Conservation (phyloP, 2,888 invertebrate genomes). For the Lomographa bimaculata region DNA sequence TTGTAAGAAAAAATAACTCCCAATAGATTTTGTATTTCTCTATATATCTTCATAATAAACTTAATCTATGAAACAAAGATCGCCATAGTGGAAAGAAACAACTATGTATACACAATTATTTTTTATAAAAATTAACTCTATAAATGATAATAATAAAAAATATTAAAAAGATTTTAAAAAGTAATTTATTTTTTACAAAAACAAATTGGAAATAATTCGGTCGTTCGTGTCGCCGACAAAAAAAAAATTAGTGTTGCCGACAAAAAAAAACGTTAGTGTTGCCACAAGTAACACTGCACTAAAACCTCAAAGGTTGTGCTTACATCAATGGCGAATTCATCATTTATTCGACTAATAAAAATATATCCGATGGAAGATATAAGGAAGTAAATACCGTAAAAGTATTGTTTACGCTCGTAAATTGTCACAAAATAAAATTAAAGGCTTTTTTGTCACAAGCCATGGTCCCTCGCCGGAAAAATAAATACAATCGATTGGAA, state of each 20-base stretch:
- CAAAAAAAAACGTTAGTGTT: constrained; percentile 5
- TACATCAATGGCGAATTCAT: constrained; percentile 6
- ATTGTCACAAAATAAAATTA: constrained; percentile 27
- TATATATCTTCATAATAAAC: no score
- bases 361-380: constrained; percentile 25
- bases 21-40: no score
- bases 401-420: constrained; percentile 18
- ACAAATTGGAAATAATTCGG: constrained; percentile 8
- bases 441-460: constrained; percentile 14
- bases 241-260: constrained; percentile 10
- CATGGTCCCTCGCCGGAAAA: constrained; percentile 33
- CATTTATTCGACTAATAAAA: constrained; percentile 15
- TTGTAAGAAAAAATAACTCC: no score
- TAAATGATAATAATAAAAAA: constrained; percentile 16
- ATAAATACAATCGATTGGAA: constrained; percentile 27
- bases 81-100: constrained; percentile 25
- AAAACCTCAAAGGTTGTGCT: constrained; percentile 12
- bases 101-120: constrained; percentile 33
- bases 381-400: constrained; percentile 21
- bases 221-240: no score
- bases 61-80: constrained; percentile 26
- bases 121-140: constrained; percentile 18
- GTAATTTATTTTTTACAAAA: constrained; percentile 13
- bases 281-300: constrained; percentile 2
- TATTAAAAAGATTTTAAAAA: constrained; percentile 14